phyloP scores from a whole-genome alignment of 2,888 invertebrate species.

The Drosophila anceps region DNA sequence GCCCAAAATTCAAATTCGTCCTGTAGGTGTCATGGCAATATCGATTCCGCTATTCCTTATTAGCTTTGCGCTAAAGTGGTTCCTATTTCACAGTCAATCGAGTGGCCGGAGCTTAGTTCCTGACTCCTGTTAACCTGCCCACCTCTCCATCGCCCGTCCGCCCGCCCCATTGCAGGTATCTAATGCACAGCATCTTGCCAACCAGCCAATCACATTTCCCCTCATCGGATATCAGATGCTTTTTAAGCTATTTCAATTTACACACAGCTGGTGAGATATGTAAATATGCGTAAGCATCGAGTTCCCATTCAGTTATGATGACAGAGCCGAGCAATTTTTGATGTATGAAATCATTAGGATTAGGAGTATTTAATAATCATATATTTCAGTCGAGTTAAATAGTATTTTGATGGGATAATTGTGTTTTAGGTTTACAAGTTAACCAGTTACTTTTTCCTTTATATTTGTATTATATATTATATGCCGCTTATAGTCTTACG shows the following conservation, averaged over 20 bases:
- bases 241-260: slow-evolving; percentile 2
- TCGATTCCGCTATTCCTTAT: slow-evolving; percentile 46
- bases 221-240: slow-evolving; percentile 2
- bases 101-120: slow-evolving; percentile 18
- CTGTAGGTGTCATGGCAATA: slow-evolving; percentile 48
- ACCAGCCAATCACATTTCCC: slow-evolving; percentile 24
- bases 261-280: background rate
- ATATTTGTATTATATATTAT: too few species aligned
- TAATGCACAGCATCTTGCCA: slow-evolving; percentile 6
- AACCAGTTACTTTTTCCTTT: too few species aligned
- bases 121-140: slow-evolving; percentile 12
- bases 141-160: background rate
- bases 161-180: background rate
- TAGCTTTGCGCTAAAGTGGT: slow-evolving; percentile 49
- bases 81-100: slow-evolving; percentile 49
- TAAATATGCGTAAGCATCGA: background rate
- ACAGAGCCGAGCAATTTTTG: background rate
- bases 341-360: background rate
- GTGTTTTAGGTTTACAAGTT: too few species aligned
- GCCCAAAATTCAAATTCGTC: slow-evolving; percentile 65
- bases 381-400: background rate
- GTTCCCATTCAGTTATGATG: background rate
- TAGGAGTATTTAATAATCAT: background rate
- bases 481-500: too few species aligned
- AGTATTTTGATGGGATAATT: background rate